Base-by-base conservation (phyloP, 2,888 invertebrate species). In the Crocallis elinguaria region DNA sequence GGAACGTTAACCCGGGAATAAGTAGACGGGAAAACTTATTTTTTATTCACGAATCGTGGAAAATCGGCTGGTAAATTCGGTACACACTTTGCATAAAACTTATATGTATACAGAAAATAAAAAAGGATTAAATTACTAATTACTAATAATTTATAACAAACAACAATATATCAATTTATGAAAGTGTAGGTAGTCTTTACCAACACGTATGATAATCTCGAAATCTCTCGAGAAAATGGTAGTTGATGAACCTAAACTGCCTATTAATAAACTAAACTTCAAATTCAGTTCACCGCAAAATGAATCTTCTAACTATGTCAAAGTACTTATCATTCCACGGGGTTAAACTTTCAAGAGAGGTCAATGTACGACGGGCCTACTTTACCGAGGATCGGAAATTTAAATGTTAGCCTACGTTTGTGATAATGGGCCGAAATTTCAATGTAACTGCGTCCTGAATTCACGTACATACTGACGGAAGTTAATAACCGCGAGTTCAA, bases 361-460 rank as follows among this genome's bases (percentile, higher is more conserved):
- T 49, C 50, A 55, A 53, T 21, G 57, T 45, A 51, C 61, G 41
- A 19, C 16, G 36, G 50, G 46, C 43, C 58, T 44, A 54, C 37
- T 53, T 59, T 38, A n/a, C 11, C 11, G 38, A 39, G 44, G 50
- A 51, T 49, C 21, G 19, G 11, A 27, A 33, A 59, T 59, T 52
- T 55, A 43, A 61, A 57, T 49, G 45, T 25, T 55, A 39, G 16
- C 55, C 61, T 55, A 36, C 39, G 59, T 61, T 51, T 46, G 36
- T 50, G 51, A 38, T 46, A 49, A 43, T 36, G 39, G 36, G 14
- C 41, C 44, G 6, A 27, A 36, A 33, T 33, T 43, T 30, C 32
- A 29, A 39, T 48, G 39, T 12, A 16, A 6, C 16, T 7, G n/a
- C 12, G 4, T 8, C 36, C 23, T 37, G 7, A 37, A 6, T 21